These are phyloP conservation scores for Melipona beecheii DNA, from an alignment of 2,888 invertebrate species.

Conservation along the genomic window DNA sequence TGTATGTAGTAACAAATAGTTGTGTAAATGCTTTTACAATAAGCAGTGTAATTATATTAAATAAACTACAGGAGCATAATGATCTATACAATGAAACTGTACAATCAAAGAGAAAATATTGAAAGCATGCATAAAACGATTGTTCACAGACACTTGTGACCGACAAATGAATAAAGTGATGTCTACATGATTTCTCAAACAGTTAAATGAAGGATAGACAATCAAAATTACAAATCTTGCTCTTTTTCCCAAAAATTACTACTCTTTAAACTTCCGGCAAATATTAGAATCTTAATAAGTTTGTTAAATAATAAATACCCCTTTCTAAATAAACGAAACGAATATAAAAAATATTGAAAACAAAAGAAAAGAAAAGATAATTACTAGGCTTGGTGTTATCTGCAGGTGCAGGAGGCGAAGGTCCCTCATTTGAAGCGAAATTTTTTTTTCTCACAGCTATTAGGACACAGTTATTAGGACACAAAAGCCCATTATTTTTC, in stretches of 20 bases:
- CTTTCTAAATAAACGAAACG: slow-evolving; percentile 48
- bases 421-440: slow-evolving; percentile 79
- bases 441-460: slow-evolving; percentile 68
- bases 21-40: slow-evolving; percentile 13
- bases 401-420: slow-evolving; percentile 78
- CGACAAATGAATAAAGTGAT: slow-evolving; percentile 19
- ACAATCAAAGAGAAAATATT: neutral
- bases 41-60: slow-evolving; percentile 28
- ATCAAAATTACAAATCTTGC: slow-evolving; percentile 16
- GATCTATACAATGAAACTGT: slow-evolving; percentile 21
- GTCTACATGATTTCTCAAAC: neutral
- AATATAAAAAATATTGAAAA: slow-evolving; percentile 64
- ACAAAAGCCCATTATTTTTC: slow-evolving; percentile 22
- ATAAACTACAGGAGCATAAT: slow-evolving; percentile 12
- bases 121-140: slow-evolving; percentile 37
- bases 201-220: slow-evolving; percentile 42
- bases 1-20: slow-evolving; percentile 22
- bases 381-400: slow-evolving; percentile 80
- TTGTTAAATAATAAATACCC: slow-evolving; percentile 11
- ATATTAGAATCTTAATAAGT: neutral
- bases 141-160: slow-evolving; percentile 15
- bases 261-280: neutral
- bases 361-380: slow-evolving; percentile 75
- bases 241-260: neutral
- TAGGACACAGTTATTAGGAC: slow-evolving; percentile 60